Conservation (phyloP, 2,797 vertebrate species). For the Lateolabrax maculatus region DNA sequence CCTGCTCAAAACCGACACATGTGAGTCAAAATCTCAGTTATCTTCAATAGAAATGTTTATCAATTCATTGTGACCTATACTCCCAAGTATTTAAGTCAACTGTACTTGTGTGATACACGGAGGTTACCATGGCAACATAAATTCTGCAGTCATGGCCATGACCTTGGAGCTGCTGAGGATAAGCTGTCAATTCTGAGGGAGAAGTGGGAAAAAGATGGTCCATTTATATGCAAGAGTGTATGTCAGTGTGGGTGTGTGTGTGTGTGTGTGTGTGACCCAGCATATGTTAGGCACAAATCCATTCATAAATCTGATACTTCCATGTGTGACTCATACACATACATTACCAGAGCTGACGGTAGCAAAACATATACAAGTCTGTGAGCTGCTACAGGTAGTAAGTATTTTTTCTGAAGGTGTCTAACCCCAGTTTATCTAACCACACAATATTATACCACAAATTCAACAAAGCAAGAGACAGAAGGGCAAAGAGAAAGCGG, state of each 20-base stretch:
- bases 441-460: neutral
- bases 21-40: constrained; percentile 83
- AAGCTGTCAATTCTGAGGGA: constrained; percentile 41
- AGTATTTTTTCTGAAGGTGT: neutral
- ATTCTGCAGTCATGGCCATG: constrained; percentile 57
- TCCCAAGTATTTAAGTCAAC: neutral
- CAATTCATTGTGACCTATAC: neutral
- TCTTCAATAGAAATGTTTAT: neutral
- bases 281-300: constrained; percentile 22
- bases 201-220: constrained; percentile 33
- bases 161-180: constrained; percentile 62
- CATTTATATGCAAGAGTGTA: constrained; percentile 24
- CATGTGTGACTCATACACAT: constrained; percentile 25
- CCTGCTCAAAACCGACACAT: constrained; percentile 96
- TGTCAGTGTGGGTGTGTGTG: neutral
- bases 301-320: constrained; percentile 45
- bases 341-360: constrained; percentile 2
- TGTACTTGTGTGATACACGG: neutral
- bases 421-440: neutral
- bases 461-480: constrained; percentile 9
- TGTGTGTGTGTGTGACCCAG: neutral
- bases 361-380: constrained; percentile 1
- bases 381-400: neutral
- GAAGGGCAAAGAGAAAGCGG: neutral
- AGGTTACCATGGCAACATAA: constrained; percentile 50